Percentiles rank a stretch among this genome's conserved stretches.
Conservation (phyloP, 2,113 vertebrate species). For the Lepus americanus region DNA sequence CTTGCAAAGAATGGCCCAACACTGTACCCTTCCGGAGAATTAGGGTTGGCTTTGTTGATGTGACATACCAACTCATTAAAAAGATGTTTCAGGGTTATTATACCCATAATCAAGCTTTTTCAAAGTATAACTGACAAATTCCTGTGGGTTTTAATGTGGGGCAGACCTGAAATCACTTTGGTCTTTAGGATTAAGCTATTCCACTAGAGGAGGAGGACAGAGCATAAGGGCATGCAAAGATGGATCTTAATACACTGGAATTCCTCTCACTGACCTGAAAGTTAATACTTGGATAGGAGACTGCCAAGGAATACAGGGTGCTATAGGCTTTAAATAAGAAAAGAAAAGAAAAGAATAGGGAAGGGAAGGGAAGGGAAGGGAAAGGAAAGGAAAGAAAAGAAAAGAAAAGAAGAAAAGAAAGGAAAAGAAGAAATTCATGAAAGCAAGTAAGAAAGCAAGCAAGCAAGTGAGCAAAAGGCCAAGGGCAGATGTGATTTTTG, state of each 20-base stretch:
- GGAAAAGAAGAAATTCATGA: not conserved
- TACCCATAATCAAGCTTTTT: not conserved
- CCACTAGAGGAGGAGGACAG: not conserved
- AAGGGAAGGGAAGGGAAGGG: not conserved
- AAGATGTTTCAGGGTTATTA: conserved; percentile 48
- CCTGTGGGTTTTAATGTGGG: conserved; percentile 34
- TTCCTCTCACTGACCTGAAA: not conserved
- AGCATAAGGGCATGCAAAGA: not conserved
- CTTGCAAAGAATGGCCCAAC: not conserved
- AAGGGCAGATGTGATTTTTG: not conserved
- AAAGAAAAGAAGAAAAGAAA: not conserved
- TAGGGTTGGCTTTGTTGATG: not conserved
- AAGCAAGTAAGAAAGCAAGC: not conserved
- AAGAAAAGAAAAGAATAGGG: not conserved
- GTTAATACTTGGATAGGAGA: too few species aligned
- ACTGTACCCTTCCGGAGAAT: not conserved
- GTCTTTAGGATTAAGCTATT: not conserved
- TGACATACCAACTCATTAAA: conserved; percentile 13
- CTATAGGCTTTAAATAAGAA: not conserved
- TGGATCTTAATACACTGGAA: not conserved
- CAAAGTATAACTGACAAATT: conserved; percentile 50
- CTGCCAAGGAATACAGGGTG: too few species aligned
- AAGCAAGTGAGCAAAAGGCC: not conserved
- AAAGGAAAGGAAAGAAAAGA: not conserved
- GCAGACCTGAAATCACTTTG: conserved; percentile 2